Evolutionary conservation across 92 coral and sea anemone species (phyloP).

Genomic region (Anthopleura xanthogrammica): DNA sequence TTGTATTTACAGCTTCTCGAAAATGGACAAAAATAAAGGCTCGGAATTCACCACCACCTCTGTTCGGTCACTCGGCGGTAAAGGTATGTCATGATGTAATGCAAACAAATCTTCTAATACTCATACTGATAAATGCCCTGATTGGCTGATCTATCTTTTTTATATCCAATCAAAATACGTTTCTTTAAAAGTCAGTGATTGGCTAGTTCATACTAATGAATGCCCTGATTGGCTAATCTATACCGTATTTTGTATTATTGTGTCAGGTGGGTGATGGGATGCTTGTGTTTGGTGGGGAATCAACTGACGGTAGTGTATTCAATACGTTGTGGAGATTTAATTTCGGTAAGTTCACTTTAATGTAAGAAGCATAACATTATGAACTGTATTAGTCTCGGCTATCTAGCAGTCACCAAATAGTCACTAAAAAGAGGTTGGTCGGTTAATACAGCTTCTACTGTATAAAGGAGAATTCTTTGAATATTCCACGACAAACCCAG

Average conservation of each 20-base stretch:
- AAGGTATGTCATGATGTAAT: conserved; percentile 50
- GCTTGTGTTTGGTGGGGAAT: conserved; percentile 92
- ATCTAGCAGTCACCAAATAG: too few relatives aligned
- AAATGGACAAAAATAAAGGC: conserved; percentile 77
- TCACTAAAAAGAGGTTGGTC: too few relatives aligned
- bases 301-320: conserved; percentile 63
- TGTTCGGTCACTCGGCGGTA: conserved; percentile 87
- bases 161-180: background rate
- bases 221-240: background rate
- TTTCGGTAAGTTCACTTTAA: conserved; percentile 55
- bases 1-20: conserved; percentile 43
- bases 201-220: background rate
- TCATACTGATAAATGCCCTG: too few relatives aligned
- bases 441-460: too few relatives aligned
- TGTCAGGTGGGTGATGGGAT: conserved; percentile 91
- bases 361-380: background rate
- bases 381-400: background rate
- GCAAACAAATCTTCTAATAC: too few relatives aligned
- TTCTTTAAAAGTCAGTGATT: background rate
- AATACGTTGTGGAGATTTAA: conserved; percentile 89
- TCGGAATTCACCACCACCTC: conserved; percentile 81
- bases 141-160: too few relatives aligned
- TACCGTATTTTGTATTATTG: background rate
- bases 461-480: too few relatives aligned
- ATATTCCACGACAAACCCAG: too few relatives aligned